A percentile compares a stretch with the other conserved stretches of the same genome.
Conservation (phyloP, 2,797 vertebrate species). For the Helostoma temminkii region DNA sequence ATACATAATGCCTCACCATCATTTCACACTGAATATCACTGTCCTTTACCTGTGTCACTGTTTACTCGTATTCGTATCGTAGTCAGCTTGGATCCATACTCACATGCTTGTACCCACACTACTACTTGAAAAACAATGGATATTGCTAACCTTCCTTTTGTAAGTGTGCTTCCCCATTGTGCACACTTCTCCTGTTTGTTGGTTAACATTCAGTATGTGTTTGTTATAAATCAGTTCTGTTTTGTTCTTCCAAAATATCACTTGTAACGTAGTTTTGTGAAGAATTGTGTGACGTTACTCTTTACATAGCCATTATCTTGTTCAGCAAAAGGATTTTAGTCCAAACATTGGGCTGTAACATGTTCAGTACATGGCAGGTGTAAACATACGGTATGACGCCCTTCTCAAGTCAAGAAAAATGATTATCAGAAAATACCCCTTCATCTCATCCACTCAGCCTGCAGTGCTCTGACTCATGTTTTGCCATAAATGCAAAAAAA, state of each 20-base stretch:
- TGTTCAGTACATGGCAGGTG: not conserved
- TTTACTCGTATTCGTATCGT: not conserved
- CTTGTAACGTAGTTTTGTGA: not conserved
- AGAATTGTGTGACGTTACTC: not conserved
- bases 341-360: not conserved
- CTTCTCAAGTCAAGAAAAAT: slow-evolving; percentile 24
- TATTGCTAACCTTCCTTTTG: slow-evolving; percentile 14
- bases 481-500: slow-evolving; percentile 16
- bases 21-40: not conserved
- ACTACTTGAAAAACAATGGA: slow-evolving; percentile 13
- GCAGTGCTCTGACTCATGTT: slow-evolving; percentile 8
- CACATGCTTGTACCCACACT: not conserved
- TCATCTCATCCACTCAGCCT: not conserved
- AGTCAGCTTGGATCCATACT: not conserved
- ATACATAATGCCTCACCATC: not conserved
- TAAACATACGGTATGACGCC: not conserved
- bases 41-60: not conserved
- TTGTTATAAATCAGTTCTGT: slow-evolving; percentile 23
- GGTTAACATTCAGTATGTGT: not conserved
- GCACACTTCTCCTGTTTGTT: slow-evolving; percentile 15
- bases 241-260: not conserved
- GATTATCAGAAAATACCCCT: slow-evolving; percentile 10
- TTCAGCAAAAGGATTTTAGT: slow-evolving; percentile 12
- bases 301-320: not conserved
- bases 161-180: slow-evolving; percentile 45